Evolutionary conservation across 2,797 vertebrate species (phyloP), one percentile per base, ranked within the genome.

Genomic region (Periophthalmus magnuspinnatus): DNA sequence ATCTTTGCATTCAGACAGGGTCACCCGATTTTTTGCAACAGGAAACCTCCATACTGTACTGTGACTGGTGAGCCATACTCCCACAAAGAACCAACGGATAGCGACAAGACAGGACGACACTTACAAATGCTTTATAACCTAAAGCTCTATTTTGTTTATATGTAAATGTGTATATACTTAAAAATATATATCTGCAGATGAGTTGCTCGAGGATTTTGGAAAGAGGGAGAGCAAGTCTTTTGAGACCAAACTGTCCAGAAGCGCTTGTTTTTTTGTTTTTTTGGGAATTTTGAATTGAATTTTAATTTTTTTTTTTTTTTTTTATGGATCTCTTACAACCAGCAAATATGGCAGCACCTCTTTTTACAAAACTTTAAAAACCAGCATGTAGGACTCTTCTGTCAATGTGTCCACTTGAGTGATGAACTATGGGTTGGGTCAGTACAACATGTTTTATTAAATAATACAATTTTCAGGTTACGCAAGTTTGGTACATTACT

Each of bases 141-240:
- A 90, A 94, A 94, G 91, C 90, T 94, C 68, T 94, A 94, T 94
- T 94, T 94, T 95, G 93, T 95, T 90, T 90, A 94, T 94, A 94
- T 94, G 94, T 95, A 94, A 84, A 94, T 94, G 88, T 94, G 91
- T 94, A 92, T 93, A 94, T 92, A 94, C 93, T 93, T 93, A 93
- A 91, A 93, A 92, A 92, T 92, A 90, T 93, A 91, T 91, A 93
- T 93, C 82, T 58, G 80, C 81, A 85, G 87, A 87, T 85, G 75
- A 81, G 86, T 92, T 92, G 81, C 84, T 82, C 83, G 77, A 90
- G 76, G 88, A 87, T 92, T 90, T 89, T 86, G 80, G 73, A 81
- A 71, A 81, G 72, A 76, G 74, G 78, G 77, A 84, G 75, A 84
- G n/a, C 65, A 3, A 83, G 81, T 88, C 78, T 80, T 38, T 81